A percentile compares a stretch with the other conserved stretches of the same genome.
phyloP scores from a whole-genome alignment of 2,888 invertebrate genomes.

The Ctena decussata region DNA sequence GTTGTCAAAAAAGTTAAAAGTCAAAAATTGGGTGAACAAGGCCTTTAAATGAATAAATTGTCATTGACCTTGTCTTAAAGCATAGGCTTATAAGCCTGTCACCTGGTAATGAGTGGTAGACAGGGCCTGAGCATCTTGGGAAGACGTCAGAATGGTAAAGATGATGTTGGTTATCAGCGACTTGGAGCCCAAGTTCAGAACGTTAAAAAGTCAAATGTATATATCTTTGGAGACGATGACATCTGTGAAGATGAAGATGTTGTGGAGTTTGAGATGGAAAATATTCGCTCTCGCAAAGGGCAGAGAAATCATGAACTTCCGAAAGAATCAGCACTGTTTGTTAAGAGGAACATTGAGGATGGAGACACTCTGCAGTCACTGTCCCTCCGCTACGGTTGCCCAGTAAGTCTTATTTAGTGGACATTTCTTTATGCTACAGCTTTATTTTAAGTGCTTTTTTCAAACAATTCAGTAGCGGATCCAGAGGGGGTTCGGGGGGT shows the following conservation, averaged over 20 bases:
- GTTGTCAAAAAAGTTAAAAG: neutral
- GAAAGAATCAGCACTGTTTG: constrained; percentile 64
- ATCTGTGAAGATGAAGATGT: constrained; percentile 74
- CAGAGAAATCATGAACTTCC: constrained; percentile 20
- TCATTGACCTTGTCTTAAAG: neutral
- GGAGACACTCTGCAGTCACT: constrained; percentile 82
- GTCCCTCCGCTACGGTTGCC: constrained; percentile 82
- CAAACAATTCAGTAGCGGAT: too few relatives aligned
- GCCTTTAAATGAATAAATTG: neutral
- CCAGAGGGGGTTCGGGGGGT: too few relatives aligned
- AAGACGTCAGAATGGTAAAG: constrained; percentile 32
- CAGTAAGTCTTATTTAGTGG: constrained; percentile 75
- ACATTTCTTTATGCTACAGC: too few relatives aligned
- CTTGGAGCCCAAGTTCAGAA: constrained; percentile 77
- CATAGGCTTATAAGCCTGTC: neutral
- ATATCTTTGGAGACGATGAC: constrained; percentile 81
- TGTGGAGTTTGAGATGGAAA: constrained; percentile 80
- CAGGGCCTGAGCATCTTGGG: neutral
- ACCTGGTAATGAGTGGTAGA: constrained; percentile 5
- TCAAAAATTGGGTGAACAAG: neutral
- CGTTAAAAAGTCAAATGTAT: constrained; percentile 78
- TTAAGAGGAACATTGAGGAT: constrained; percentile 76
- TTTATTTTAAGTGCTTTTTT: too few relatives aligned
- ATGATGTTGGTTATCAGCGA: constrained; percentile 49
- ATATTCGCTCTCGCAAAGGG: constrained; percentile 72